Percentiles rank a stretch among this genome's conserved stretches.
Evolutionary conservation across 2,797 vertebrate genomes (phyloP).

Genomic region (Rhinichthys osculus): DNA sequence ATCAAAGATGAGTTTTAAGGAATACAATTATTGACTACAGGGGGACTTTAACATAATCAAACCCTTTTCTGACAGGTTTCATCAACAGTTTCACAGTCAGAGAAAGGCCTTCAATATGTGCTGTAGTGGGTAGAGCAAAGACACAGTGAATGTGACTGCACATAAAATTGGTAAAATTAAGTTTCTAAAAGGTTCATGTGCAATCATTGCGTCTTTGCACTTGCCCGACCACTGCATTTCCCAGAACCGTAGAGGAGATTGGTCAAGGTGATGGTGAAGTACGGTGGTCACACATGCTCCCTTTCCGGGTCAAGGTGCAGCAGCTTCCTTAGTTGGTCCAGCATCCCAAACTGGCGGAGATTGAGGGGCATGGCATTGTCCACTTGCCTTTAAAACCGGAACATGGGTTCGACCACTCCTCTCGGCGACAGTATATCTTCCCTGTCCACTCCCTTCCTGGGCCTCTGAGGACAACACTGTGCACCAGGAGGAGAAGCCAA

Average conservation of each 20-base stretch:
- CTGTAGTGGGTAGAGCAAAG: not conserved
- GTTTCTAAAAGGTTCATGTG: conserved; percentile 3
- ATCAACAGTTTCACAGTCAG: conserved; percentile 67
- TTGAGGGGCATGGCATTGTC: not conserved
- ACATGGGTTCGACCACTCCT: not conserved
- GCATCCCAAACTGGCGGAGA: not conserved
- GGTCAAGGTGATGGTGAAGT: not conserved
- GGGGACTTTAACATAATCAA: conserved; percentile 21
- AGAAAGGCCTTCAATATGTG: not conserved
- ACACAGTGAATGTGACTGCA: not conserved
- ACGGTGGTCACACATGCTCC: not conserved
- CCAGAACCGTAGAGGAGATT: not conserved
- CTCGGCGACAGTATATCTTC: not conserved
- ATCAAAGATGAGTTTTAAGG: conserved; percentile 3
- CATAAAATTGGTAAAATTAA: not conserved
- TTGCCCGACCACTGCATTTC: not conserved
- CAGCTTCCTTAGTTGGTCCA: not conserved
- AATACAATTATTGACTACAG: no score
- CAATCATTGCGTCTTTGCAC: not conserved
- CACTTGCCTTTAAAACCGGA: not conserved
- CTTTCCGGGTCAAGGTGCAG: not conserved
- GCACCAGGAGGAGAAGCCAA: not conserved
- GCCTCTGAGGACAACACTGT: not conserved
- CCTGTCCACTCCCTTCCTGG: not conserved
- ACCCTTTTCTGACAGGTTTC: conserved; percentile 71